Conservation (phyloP, 1,140 invertebrate genomes). For the Atopsyche davidsoni region DNA sequence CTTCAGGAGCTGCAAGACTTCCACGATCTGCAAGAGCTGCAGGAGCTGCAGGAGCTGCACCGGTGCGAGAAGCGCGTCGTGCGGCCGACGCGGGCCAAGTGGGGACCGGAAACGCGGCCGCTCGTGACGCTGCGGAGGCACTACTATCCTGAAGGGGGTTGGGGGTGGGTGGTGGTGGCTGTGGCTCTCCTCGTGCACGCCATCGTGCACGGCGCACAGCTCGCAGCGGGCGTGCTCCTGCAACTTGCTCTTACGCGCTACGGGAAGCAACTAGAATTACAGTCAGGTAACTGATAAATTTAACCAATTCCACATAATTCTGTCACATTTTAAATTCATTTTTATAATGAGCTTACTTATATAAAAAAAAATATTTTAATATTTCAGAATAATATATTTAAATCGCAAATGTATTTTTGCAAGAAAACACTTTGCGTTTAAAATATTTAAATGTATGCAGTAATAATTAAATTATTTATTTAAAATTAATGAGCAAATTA, state of each 20-base stretch:
- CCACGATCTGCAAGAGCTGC: conserved; percentile 14
- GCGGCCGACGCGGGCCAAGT: conserved; percentile 44
- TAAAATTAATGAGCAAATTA: no score
- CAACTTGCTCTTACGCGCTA: conserved; percentile 48
- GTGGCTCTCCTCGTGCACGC: conserved; percentile 61
- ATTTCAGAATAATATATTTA: no score
- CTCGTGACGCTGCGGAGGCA: conserved; percentile 51
- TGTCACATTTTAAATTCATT: no score
- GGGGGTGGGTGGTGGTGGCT: conserved; percentile 70
- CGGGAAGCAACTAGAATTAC: conserved; percentile 40
- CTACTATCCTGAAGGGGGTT: conserved; percentile 74
- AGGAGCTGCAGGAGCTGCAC: conserved; percentile 17
- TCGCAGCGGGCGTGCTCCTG: conserved; percentile 51
- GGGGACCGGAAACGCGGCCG: conserved; percentile 37
- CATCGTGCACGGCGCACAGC: conserved; percentile 59
- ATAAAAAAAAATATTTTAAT: no score
- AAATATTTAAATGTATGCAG: no score
- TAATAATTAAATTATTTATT: no score
- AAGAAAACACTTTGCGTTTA: no score
- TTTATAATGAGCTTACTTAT: no score
- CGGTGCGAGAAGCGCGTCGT: background rate
- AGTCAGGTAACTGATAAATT: conserved; percentile 48
- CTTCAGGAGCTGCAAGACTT: conserved; percentile 3
- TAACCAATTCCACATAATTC: no score
- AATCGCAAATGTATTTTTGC: no score